Evolutionary conservation across 2,113 vertebrate genomes (phyloP).

Genomic region (Pholis gunnellus): DNA sequence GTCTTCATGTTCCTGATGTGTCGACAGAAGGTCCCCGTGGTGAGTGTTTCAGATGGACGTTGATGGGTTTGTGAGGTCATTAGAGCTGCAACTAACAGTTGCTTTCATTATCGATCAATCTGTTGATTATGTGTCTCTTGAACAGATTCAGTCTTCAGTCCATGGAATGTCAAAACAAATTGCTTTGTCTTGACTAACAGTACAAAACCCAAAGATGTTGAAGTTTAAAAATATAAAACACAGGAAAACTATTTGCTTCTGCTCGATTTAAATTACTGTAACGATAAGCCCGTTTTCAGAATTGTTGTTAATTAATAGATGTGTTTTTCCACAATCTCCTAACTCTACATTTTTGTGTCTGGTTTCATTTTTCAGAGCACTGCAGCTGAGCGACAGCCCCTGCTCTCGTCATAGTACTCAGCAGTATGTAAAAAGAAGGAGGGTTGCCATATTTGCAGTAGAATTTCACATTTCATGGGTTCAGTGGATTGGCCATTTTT

Average conservation of each 20-base stretch:
- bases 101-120: not conserved
- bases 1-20: constrained; percentile 88
- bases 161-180: not conserved
- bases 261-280: too few species aligned
- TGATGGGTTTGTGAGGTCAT: not conserved
- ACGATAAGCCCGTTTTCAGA: not conserved
- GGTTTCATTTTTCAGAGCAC: constrained; percentile 68
- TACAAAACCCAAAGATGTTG: not conserved
- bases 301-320: not conserved
- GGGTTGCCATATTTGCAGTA: not conserved
- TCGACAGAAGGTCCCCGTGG: constrained; percentile 85
- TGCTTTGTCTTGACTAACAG: not conserved
- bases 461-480: constrained; percentile 6
- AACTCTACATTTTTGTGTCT: not conserved
- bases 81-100: not conserved
- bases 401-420: constrained; percentile 68
- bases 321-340: not conserved
- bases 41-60: constrained; percentile 69
- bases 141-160: not conserved
- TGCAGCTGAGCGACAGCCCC: constrained; percentile 77
- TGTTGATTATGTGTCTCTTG: not conserved
- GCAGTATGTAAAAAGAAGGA: not conserved
- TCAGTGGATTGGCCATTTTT: not conserved
- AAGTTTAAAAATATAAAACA: constrained; percentile 1
- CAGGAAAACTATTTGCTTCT: not conserved